Evolutionary conservation across 2,797 vertebrate species (phyloP).

Genomic region (Siniperca obscura): DNA sequence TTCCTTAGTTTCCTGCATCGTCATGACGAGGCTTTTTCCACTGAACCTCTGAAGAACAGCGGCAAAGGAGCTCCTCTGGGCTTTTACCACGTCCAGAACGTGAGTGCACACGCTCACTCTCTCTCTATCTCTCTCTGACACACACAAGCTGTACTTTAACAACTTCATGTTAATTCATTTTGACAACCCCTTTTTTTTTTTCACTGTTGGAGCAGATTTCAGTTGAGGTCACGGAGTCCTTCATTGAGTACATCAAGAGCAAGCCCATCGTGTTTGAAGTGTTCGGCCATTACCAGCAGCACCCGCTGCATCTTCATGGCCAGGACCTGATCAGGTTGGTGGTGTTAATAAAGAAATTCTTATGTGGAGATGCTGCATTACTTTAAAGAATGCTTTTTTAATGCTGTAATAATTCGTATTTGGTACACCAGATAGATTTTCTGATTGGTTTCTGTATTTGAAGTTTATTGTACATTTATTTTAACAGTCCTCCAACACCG

Average conservation of each 20-base stretch:
- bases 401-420: slow-evolving; percentile 3
- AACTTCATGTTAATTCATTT: not conserved
- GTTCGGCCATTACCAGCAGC: slow-evolving; percentile 99
- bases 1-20: slow-evolving; percentile 94
- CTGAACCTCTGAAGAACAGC: slow-evolving; percentile 96
- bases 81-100: slow-evolving; percentile 98
- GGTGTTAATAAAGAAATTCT: not conserved
- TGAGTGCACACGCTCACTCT: slow-evolving; percentile 78
- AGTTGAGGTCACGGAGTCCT: slow-evolving; percentile 97
- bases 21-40: slow-evolving; percentile 99
- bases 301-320: slow-evolving; percentile 92
- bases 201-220: slow-evolving; percentile 86
- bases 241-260: slow-evolving; percentile 96
- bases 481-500: slow-evolving; percentile 89
- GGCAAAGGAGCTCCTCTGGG: slow-evolving; percentile 94
- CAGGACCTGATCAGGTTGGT: slow-evolving; percentile 93
- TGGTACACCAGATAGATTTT: not conserved
- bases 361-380: not conserved
- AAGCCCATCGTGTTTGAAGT: slow-evolving; percentile 99
- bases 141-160: slow-evolving; percentile 2
- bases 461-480: slow-evolving; percentile 32
- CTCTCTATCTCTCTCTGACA: not conserved
- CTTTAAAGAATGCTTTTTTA: not conserved
- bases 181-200: slow-evolving; percentile 18
- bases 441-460: not conserved